Percentiles rank a stretch among this genome's conserved stretches.
Conservation (phyloP, 2,797 vertebrate species). For the Artibeus jamaicensis region DNA sequence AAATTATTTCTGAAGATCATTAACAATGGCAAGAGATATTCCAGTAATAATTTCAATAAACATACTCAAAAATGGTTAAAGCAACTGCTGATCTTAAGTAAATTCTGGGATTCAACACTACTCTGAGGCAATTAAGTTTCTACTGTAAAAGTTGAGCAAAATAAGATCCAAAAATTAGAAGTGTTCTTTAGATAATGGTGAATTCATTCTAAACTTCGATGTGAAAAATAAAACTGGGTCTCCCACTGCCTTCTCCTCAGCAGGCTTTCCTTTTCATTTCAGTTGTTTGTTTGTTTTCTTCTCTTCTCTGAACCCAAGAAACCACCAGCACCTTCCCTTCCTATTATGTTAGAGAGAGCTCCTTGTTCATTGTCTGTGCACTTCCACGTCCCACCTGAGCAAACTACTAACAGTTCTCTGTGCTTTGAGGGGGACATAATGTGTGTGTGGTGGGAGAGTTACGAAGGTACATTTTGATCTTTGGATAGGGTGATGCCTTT, state of each 20-base stretch:
- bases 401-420: not conserved
- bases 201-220: not conserved
- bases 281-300: not conserved
- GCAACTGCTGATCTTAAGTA: not conserved
- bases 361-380: not conserved
- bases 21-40: not conserved
- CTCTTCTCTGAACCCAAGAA: not conserved
- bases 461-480: not conserved
- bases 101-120: not conserved
- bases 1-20: not conserved
- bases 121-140: not conserved
- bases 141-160: not conserved
- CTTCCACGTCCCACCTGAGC: not conserved
- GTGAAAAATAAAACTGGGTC: not conserved
- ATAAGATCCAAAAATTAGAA: not conserved
- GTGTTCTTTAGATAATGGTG: not conserved
- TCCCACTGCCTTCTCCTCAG: not conserved
- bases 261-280: not conserved
- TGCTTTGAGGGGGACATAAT: not conserved
- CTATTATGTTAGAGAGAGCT: constrained; percentile 22
- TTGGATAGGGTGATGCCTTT: not conserved
- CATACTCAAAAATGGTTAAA: not conserved
- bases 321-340: not conserved
- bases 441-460: not conserved
- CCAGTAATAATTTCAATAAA: not conserved